These are phyloP conservation scores for Eudemis profundana DNA, from an alignment of 2,888 invertebrate species.

Conservation along the genomic window DNA sequence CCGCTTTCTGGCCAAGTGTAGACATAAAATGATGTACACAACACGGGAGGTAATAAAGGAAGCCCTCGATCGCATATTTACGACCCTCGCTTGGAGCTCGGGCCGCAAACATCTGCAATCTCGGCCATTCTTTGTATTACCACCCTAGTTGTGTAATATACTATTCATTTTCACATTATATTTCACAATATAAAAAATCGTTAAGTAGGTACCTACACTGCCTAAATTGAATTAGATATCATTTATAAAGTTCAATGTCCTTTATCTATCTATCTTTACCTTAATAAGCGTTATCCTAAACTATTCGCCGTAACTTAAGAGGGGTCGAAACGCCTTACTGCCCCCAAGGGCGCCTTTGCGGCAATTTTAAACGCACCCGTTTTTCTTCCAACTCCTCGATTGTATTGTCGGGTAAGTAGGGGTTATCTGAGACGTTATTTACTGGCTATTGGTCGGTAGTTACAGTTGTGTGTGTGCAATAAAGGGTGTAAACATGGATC, in stretches of 20 bases:
- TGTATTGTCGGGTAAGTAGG: constrained; percentile 34
- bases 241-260: neutral
- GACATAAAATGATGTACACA: too few species aligned
- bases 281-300: constrained; percentile 9
- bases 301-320: constrained; percentile 15
- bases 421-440: constrained; percentile 29
- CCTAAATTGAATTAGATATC: neutral
- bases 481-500: too few species aligned
- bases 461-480: constrained; percentile 1
- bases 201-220: too few species aligned
- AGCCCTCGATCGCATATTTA: too few species aligned
- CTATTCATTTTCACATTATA: too few species aligned
- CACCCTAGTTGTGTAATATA: too few species aligned
- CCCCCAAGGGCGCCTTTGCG: constrained; percentile 28
- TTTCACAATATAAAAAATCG: too few species aligned
- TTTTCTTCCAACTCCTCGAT: constrained; percentile 27
- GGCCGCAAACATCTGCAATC: too few species aligned
- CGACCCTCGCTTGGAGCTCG: too few species aligned
- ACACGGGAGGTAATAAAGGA: too few species aligned
- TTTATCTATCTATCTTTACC: constrained; percentile 7
- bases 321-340: constrained; percentile 22
- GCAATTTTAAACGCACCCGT: constrained; percentile 34
- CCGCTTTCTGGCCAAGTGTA: too few species aligned
- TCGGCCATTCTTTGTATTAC: too few species aligned
- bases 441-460: constrained; percentile 27